phyloP scores from a whole-genome alignment of 2,797 vertebrate species.

The Pristis pectinata region DNA sequence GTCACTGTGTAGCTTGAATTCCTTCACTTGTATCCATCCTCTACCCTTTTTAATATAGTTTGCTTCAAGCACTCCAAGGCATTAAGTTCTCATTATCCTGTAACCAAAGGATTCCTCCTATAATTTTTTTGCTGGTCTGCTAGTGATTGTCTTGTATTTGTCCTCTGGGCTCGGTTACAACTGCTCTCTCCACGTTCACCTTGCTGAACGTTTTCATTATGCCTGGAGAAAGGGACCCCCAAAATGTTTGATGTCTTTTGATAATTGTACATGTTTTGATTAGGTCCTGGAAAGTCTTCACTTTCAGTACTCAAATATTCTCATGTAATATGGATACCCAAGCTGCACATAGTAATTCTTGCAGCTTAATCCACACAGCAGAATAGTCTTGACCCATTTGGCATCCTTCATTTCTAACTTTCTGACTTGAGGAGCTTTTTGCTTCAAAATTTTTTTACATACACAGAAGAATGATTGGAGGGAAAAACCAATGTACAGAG shows the following conservation, averaged over 20 bases:
- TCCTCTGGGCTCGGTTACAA: background rate
- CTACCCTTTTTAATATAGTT: background rate
- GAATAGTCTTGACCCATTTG: background rate
- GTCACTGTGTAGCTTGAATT: background rate
- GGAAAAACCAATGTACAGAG: background rate
- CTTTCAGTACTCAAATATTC: background rate
- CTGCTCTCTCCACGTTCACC: background rate
- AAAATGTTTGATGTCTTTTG: background rate
- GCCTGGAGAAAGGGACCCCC: background rate
- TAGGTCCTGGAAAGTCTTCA: background rate
- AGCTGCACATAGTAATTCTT: background rate
- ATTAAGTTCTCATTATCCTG: background rate
- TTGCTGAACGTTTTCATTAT: background rate
- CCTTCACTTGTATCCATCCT: background rate
- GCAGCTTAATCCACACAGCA: background rate
- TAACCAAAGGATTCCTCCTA: background rate
- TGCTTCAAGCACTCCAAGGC: background rate
- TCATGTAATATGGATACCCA: background rate
- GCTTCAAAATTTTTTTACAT: background rate
- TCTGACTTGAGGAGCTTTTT: background rate
- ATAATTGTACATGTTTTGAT: background rate
- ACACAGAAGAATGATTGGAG: background rate
- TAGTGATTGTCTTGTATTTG: background rate
- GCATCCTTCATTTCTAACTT: background rate
- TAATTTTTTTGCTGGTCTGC: background rate